phyloP scores from a whole-genome alignment of 2,797 vertebrate genomes.

The Epinephelus malabaricus region DNA sequence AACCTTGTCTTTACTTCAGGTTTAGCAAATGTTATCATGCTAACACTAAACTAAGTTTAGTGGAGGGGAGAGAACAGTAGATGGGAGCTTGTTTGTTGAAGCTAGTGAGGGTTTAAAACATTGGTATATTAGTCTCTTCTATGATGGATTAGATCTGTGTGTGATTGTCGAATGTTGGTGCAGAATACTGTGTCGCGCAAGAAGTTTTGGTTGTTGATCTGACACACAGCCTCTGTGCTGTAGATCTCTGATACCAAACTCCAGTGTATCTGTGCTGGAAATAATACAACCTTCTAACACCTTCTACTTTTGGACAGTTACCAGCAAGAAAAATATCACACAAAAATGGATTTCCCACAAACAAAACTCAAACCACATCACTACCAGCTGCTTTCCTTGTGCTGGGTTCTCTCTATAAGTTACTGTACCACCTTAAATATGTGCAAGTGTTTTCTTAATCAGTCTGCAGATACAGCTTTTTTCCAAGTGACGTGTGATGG shows the following conservation, averaged over 20 bases:
- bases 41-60: not conserved
- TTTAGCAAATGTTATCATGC: not conserved
- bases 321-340: not conserved
- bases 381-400: not conserved
- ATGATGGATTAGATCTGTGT: not conserved
- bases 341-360: not conserved
- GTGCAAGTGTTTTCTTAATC: conserved; percentile 37
- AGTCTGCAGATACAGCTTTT: conserved; percentile 28
- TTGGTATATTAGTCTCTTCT: not conserved
- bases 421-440: conserved; percentile 11
- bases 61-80: not conserved
- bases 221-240: no score
- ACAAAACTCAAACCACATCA: not conserved
- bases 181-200: not conserved
- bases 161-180: not conserved
- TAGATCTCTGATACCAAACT: not conserved
- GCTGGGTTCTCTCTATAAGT: not conserved
- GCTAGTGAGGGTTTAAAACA: not conserved
- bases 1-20: not conserved
- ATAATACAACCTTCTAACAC: not conserved
- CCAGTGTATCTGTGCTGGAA: not conserved
- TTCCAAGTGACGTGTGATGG: conserved; percentile 44
- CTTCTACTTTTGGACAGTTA: not conserved
- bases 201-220: not conserved
- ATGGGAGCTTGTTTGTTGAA: not conserved